Percentiles rank a stretch among this genome's conserved stretches.
Conservation (phyloP, 2,797 vertebrate species). For the Falco rusticolus region DNA sequence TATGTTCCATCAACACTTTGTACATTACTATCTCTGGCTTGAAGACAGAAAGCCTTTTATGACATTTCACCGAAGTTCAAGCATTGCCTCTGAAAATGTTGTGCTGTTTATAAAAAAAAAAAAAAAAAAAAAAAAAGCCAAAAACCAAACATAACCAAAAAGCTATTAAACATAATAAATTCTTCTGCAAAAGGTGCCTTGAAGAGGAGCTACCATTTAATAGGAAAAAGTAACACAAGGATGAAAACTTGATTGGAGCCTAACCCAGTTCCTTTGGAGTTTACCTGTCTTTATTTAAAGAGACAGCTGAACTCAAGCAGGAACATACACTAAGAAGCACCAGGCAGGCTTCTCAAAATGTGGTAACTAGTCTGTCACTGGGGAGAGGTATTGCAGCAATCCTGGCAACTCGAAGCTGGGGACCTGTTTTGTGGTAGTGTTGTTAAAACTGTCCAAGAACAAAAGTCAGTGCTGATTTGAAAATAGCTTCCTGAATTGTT, state of each 20-base stretch:
- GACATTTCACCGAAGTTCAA: neutral
- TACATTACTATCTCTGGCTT: neutral
- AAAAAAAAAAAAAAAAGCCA: neutral
- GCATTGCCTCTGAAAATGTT: neutral
- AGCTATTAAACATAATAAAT: fast-evolving
- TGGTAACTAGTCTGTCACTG: neutral
- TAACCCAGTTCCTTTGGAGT: neutral
- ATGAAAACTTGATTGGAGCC: neutral
- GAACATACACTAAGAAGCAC: neutral
- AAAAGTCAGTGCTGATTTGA: neutral
- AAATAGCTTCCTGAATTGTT: neutral
- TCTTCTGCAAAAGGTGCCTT: neutral
- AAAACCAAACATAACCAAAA: neutral
- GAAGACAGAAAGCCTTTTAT: neutral
- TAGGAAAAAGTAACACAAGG: neutral
- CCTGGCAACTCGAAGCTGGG: neutral
- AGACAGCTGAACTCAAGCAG: neutral
- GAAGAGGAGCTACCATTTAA: neutral
- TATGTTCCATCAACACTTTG: neutral
- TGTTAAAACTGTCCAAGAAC: neutral
- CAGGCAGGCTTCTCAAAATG: neutral
- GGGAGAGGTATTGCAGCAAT: neutral
- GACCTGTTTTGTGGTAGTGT: neutral
- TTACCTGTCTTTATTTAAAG: neutral
- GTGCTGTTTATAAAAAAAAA: too few species aligned